Evolutionary conservation across 2,797 vertebrate species (phyloP).

Genomic region (Avahi laniger): DNA sequence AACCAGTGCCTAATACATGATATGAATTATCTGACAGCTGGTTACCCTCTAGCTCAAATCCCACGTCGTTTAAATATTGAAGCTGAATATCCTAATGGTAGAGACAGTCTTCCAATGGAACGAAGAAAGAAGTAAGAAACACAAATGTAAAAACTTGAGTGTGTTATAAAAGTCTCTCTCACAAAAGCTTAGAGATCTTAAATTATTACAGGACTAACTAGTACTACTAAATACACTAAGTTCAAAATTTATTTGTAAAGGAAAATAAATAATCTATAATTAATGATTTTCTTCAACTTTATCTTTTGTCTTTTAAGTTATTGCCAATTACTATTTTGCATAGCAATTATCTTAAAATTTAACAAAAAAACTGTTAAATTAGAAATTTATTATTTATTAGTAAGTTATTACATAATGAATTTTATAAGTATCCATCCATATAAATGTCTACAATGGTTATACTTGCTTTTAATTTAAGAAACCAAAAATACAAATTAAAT

Average conservation of each 20-base stretch:
- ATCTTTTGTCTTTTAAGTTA: not conserved
- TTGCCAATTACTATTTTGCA: not conserved
- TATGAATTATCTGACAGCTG: slow-evolving; percentile 71
- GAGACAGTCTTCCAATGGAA: not conserved
- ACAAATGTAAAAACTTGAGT: not conserved
- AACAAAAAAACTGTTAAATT: not conserved
- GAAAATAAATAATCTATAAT: not conserved
- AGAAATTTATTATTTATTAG: not conserved
- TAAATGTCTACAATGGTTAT: not conserved
- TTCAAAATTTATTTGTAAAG: slow-evolving; percentile 4
- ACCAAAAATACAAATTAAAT: not conserved
- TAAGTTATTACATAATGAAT: not conserved
- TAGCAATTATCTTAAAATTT: not conserved
- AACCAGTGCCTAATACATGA: slow-evolving; percentile 46
- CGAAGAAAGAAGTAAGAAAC: slow-evolving; percentile 17
- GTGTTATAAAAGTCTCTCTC: not conserved
- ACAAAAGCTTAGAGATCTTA: not conserved
- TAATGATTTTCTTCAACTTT: not conserved
- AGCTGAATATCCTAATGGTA: not conserved
- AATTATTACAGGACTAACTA: not conserved
- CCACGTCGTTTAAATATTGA: slow-evolving; percentile 58
- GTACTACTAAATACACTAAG: not conserved
- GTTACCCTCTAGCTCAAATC: slow-evolving; percentile 43
- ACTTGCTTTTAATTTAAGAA: not conserved
- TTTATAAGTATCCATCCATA: not conserved